phyloP scores from a whole-genome alignment of 2,113 vertebrate genomes.

The Corythaixoides concolor region DNA sequence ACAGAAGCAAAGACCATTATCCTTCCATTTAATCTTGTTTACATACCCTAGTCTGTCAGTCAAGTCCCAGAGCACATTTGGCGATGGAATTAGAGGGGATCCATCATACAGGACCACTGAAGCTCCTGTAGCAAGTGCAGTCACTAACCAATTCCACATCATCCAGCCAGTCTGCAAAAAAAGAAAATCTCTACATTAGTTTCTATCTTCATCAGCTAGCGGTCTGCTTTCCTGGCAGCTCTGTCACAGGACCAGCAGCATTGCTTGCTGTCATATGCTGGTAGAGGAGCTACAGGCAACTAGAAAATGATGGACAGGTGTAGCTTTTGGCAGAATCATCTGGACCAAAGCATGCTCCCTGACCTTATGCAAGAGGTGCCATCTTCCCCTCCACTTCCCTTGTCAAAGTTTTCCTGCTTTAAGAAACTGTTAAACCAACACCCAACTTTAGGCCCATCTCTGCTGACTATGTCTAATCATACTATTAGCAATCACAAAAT shows the following conservation, averaged over 20 bases:
- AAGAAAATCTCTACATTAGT: background rate
- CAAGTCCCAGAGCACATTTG: slow-evolving; percentile 92
- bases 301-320: background rate
- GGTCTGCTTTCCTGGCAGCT: background rate
- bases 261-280: background rate
- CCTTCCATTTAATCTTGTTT: rapidly evolving
- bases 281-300: background rate
- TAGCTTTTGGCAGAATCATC: background rate
- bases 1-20: background rate
- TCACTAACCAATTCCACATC: slow-evolving; percentile 99
- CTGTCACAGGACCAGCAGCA: background rate
- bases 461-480: rapidly evolving
- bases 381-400: background rate
- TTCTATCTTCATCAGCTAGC: background rate
- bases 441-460: background rate
- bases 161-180: slow-evolving; percentile 91
- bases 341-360: background rate
- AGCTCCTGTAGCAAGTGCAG: slow-evolving; percentile 87
- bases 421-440: background rate
- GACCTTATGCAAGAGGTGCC: background rate
- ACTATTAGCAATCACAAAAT: background rate
- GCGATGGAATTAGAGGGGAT: slow-evolving; percentile 89
- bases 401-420: background rate
- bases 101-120: slow-evolving; percentile 94
- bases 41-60: slow-evolving; percentile 92